These are phyloP conservation scores for Podocnemis expansa DNA, from an alignment of 2,113 vertebrate genomes.

Conservation along the genomic window DNA sequence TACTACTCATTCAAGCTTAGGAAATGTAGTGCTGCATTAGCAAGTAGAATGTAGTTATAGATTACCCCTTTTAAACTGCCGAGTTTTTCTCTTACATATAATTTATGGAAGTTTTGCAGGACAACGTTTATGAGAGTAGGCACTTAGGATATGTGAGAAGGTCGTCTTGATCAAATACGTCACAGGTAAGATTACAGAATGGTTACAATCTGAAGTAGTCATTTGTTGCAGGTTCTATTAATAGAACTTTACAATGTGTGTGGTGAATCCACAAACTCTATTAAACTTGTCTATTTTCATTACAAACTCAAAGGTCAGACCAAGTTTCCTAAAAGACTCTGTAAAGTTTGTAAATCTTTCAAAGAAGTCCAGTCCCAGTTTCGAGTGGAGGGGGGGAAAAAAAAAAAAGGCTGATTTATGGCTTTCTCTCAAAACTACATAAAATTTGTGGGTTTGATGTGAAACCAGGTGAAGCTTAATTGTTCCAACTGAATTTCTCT, in stretches of 20 bases:
- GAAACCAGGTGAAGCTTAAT: background rate
- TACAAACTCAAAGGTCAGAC: background rate
- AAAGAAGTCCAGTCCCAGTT: background rate
- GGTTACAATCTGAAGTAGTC: background rate
- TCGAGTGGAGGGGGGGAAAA: too few species aligned
- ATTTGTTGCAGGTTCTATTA: background rate
- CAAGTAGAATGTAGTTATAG: background rate
- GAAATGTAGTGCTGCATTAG: background rate
- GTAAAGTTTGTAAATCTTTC: background rate
- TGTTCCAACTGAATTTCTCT: background rate
- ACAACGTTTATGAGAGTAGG: background rate
- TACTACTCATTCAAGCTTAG: slow-evolving; percentile 23
- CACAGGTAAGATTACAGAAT: background rate
- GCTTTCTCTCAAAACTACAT: background rate
- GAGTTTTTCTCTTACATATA: background rate
- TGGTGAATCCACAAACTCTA: background rate
- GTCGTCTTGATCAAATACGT: background rate
- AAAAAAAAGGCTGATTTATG: background rate
- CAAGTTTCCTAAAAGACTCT: background rate
- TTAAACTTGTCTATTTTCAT: background rate
- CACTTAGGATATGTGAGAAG: background rate
- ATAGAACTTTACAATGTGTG: background rate
- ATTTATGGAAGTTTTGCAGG: background rate
- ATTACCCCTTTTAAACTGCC: background rate
- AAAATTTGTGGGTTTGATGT: background rate